These are phyloP conservation scores for Malacoraja senta DNA, from an alignment of 2,797 vertebrate species.

Conservation along the genomic window DNA sequence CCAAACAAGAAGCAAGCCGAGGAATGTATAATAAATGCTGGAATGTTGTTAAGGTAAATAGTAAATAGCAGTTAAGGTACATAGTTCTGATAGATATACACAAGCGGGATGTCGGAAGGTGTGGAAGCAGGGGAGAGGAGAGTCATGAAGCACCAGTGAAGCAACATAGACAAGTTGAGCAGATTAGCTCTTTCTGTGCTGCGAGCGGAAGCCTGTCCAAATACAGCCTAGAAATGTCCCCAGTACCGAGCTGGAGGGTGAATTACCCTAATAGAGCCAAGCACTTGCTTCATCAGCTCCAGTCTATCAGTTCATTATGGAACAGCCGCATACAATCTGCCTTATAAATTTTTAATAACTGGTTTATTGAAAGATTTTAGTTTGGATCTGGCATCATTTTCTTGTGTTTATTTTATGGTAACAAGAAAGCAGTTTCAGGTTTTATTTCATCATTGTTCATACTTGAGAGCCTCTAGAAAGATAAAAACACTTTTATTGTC, in stretches of 20 bases:
- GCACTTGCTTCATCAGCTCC: neutral
- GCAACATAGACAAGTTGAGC: too few species aligned
- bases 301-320: neutral
- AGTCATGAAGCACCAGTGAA: neutral
- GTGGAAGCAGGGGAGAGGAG: neutral
- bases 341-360: conserved; percentile 21
- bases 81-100: too few species aligned
- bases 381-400: conserved; percentile 26
- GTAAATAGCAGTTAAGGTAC: too few species aligned
- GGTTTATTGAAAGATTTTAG: conserved; percentile 24
- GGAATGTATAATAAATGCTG: too few species aligned
- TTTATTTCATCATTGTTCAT: conserved; percentile 33
- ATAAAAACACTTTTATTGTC: neutral
- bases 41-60: too few species aligned
- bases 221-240: neutral
- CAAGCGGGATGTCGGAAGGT: neutral
- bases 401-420: conserved; percentile 26
- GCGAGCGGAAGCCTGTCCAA: too few species aligned
- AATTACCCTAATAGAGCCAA: neutral
- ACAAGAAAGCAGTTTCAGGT: neutral
- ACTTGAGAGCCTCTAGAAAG: conserved; percentile 21
- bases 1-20: too few species aligned
- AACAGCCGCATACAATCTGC: neutral
- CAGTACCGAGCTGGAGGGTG: neutral
- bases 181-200: too few species aligned